A percentile compares a stretch with the other conserved stretches of the same genome.
These are phyloP conservation scores for Glaucopsyche alexis DNA, from an alignment of 2,888 invertebrate species.

Conservation along the genomic window DNA sequence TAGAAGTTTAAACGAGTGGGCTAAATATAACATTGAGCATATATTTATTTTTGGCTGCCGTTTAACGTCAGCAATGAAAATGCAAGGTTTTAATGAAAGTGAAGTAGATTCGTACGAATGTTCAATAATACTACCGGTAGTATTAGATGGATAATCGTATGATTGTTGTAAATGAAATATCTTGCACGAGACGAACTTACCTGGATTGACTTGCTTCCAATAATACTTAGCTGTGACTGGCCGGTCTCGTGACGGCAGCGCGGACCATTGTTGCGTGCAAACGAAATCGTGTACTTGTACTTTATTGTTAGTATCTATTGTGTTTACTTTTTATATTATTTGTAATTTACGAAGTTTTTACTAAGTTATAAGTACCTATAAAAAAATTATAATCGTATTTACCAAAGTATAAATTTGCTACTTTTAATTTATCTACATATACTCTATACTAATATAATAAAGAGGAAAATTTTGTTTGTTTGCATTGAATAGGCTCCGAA, in stretches of 20 bases:
- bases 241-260: conserved; percentile 27
- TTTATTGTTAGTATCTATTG: conserved; percentile 18
- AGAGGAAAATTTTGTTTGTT: too few relatives aligned
- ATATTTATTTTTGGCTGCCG: conserved; percentile 75
- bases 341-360: neutral
- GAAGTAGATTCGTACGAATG: conserved; percentile 32
- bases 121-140: conserved; percentile 2
- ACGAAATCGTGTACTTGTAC: conserved; percentile 22
- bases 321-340: conserved; percentile 20
- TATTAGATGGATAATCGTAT: neutral
- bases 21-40: conserved; percentile 79
- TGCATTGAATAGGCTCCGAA: too few relatives aligned
- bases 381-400: too few relatives aligned
- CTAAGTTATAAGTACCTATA: neutral
- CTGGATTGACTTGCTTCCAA: conserved; percentile 12
- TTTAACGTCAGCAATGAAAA: conserved; percentile 70
- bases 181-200: conserved; percentile 13
- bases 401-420: neutral
- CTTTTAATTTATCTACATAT: neutral
- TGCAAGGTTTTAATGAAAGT: conserved; percentile 40
- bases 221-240: conserved; percentile 20
- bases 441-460: too few relatives aligned
- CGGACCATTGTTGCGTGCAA: conserved; percentile 25
- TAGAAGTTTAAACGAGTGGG: conserved; percentile 67
- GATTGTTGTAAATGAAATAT: conserved; percentile 17